Evolutionary conservation across 2,797 vertebrate species (phyloP), one percentile per base, ranked within the genome.

Genomic region (Percopsis omiscomaycus): DNA sequence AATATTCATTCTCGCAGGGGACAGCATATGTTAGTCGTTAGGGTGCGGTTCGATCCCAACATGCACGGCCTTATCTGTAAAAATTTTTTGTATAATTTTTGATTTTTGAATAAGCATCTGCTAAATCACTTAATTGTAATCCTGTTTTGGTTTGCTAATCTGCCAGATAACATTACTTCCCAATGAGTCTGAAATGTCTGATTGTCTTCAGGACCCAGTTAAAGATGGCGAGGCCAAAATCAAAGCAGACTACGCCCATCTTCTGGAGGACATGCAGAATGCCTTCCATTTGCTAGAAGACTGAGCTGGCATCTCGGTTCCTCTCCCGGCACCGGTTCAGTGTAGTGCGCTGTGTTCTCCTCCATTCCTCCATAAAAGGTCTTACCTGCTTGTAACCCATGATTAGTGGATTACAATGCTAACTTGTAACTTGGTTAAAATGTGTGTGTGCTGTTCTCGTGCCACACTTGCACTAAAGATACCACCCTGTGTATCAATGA

Each of bases 261-360:
- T 99, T 64, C 91, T 94, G 82, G 97, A 99, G 88, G 97, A 99
- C 78, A 99, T 99, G 96, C 97, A 98, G 90, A 99, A 96, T 51
- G 90, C 93, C 52, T 99, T 99, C 93, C 93, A 96, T 77, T 94
- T 94, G 60, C 92, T 99, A 78, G 97, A 99, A 70, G 92, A 93
- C 76, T 93, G 71, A 87, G 67, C 22, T 9, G 13, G n/a, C 42
- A 55, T 47, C 42, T 37, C 45, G 9, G 32, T 0, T 45, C 37
- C 37, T 63, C 55, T 69, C 55, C 59, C 67, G 71, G 55, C 68
- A 69, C 64, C 71, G 49, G 72, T 83, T 65, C 74, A 71, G 68
- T 67, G 74, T 73, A 65, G 79, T 82, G 72, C 77, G 71, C 16
- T 42, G 66, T 78, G 66, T 77, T 12, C 64, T 71, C 48, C 10